phyloP scores from a whole-genome alignment of 2,797 vertebrate species.

The Phrynocephalus guinanensis region DNA sequence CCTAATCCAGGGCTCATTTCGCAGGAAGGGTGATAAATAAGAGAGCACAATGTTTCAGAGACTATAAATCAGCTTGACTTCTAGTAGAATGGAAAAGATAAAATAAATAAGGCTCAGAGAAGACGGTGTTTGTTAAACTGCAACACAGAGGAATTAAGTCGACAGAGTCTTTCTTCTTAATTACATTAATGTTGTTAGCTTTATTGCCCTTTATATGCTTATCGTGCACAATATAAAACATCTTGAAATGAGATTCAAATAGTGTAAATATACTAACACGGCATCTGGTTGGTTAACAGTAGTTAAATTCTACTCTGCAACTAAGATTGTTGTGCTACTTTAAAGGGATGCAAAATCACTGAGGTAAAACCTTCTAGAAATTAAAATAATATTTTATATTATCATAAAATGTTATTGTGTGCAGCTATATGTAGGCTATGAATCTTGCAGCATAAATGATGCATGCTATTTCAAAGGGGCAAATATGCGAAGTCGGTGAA shows the following conservation, averaged over 20 bases:
- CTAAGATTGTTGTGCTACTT: conserved; percentile 54
- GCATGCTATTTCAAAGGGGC: conserved; percentile 33
- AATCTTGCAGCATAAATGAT: conserved; percentile 53
- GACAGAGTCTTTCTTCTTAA: neutral
- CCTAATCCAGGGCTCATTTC: neutral
- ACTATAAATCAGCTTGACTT: neutral
- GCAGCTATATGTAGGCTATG: conserved; percentile 41
- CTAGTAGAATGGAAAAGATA: neutral
- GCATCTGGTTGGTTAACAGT: fast-evolving
- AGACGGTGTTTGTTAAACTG: neutral
- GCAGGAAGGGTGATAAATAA: neutral
- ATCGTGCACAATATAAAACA: conserved; percentile 11
- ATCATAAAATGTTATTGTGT: conserved; percentile 46
- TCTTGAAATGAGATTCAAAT: conserved; percentile 49
- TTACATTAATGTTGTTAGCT: neutral
- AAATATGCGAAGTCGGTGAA: conserved; percentile 58
- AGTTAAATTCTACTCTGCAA: conserved; percentile 63
- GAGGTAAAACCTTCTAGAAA: conserved; percentile 47
- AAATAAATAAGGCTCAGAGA: neutral
- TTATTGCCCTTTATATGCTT: conserved; percentile 25
- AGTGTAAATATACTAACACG: conserved; percentile 15
- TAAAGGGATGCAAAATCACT: conserved; percentile 45
- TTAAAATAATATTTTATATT: conserved; percentile 46
- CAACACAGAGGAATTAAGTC: neutral
- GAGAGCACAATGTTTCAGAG: neutral